Conservation (phyloP, 2,113 vertebrate species). For the Anseranas semipalmata region DNA sequence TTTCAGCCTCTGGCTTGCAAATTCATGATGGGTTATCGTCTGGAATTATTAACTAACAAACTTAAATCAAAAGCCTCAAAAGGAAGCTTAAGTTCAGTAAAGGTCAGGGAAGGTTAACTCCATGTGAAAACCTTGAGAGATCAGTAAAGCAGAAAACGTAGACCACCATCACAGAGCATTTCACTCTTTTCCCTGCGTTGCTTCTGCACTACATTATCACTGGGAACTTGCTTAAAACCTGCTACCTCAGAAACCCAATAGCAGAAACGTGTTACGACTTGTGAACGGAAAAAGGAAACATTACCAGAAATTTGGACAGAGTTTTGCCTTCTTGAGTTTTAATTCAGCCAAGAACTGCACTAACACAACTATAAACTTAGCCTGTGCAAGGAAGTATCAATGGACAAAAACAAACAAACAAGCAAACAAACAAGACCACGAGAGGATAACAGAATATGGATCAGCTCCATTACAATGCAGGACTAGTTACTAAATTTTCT, state of each 20-base stretch:
- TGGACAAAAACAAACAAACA: background rate
- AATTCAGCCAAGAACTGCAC: background rate
- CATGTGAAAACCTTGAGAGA: background rate
- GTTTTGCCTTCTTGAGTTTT: background rate
- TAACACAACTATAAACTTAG: background rate
- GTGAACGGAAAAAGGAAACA: background rate
- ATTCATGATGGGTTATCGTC: background rate
- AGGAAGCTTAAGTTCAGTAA: background rate
- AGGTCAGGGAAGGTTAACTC: background rate
- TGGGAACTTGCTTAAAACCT: background rate
- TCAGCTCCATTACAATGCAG: background rate
- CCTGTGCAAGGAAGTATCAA: background rate
- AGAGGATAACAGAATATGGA: background rate
- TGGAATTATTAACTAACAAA: background rate
- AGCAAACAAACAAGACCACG: accelerated
- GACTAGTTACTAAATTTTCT: background rate
- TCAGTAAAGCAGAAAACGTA: background rate
- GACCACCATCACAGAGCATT: background rate
- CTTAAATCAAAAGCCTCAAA: background rate
- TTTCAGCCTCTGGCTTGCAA: background rate
- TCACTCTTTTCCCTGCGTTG: background rate
- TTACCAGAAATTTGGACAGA: background rate
- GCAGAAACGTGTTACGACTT: background rate
- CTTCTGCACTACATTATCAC: background rate
- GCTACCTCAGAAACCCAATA: background rate